Conservation (phyloP, 2,113 vertebrate genomes). For the Choloepus hoffmanni region DNA sequence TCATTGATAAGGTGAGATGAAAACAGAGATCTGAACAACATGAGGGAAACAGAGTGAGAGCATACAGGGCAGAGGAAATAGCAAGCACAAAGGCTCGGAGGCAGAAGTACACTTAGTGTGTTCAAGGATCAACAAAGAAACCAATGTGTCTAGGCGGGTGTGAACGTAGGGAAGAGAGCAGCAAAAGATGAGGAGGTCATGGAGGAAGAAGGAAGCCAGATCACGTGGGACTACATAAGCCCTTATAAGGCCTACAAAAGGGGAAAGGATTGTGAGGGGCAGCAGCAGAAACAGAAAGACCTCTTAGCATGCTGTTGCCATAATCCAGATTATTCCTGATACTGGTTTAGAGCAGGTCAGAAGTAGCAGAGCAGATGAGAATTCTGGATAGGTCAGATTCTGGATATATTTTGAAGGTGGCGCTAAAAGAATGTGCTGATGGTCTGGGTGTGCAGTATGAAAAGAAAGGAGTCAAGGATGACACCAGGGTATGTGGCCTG, state of each 20-base stretch:
- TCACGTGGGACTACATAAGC: background rate
- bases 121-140: background rate
- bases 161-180: background rate
- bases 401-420: background rate
- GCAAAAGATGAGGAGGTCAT: background rate
- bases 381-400: background rate
- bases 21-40: background rate
- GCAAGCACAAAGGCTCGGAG: background rate
- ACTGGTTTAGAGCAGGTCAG: background rate
- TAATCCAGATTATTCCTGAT: background rate
- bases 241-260: background rate
- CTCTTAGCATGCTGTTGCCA: background rate
- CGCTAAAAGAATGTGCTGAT: background rate
- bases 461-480: background rate
- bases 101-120: background rate
- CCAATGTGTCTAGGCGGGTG: background rate
- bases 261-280: background rate
- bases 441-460: background rate
- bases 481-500: background rate
- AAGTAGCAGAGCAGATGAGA: background rate
- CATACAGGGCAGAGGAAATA: background rate
- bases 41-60: background rate
- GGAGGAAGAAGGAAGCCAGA: background rate
- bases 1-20: background rate
- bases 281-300: background rate